Evolutionary conservation across 2,113 vertebrate genomes (phyloP), one percentile per base, ranked within the genome.

Genomic region (Nothobranchius kuhntae): DNA sequence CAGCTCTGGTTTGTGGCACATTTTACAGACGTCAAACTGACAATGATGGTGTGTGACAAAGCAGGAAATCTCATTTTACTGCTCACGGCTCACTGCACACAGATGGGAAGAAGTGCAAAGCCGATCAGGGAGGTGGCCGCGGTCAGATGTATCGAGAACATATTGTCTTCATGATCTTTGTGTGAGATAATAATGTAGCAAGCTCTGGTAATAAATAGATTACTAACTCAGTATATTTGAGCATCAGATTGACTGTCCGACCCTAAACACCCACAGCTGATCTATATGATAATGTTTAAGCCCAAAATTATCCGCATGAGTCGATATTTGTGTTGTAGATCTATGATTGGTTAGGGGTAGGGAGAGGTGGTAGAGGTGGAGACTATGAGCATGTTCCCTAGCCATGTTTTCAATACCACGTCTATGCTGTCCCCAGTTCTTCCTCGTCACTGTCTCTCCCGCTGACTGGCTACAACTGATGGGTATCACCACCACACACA

Each of bases 381-480:
- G 30, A 14, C 4, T 14, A 54, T 54, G 14, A 45, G 13, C 44
- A 45, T 13, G 21, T 45, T 45, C 44, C 44, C 45, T 1, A 4
- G 2, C 13, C 57, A 30, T 78, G 50, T 70, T 60, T 45, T 50
- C 7, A 21, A 44, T 11, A 0, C 35, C 26, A 1, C 50, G 1
- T 61, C 60, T 50, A 7, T 7, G 15, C 3, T 54, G 30, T 35
- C 15, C 24, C 13, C 44, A 11, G 3, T 42, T 42, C 40, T 42
- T 42, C 40, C 40, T 42, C 56, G 9, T 45, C 11, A 47, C 55
- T 47, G 15, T 57, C 35, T 26, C 56, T 53, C 53, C 54, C 11
- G 40, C 36, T 59, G 42, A 42, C 40, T 45, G 13, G n/a, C 63
- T 80, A 70, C 59, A 66, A 42, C 72, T 76, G 65, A 76, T 45